Evolutionary conservation across 2,113 vertebrate genomes (phyloP), one percentile per base, ranked within the genome.

Genomic region (Halichoerus grypus): DNA sequence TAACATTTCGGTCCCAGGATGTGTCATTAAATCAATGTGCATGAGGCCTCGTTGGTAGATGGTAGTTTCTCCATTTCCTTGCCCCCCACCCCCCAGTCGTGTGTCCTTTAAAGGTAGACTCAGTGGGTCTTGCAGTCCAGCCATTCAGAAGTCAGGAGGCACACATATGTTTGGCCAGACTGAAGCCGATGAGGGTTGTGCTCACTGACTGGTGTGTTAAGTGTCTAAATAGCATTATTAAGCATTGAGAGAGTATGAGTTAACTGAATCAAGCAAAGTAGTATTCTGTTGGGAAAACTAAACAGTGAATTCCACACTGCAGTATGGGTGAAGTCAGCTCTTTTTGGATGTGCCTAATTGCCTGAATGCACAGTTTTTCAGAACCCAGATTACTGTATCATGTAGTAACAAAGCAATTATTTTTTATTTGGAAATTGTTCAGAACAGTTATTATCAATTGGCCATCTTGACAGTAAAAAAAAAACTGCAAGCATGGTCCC

Each of bases 341-440:
- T 87, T 92, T 86, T 42, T 19, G 28, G 61, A 63, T 90, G 72
- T 28, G 39, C 28, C 74, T 87, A 91, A 90, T 80, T 95, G 69
- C 77, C 57, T 80, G 21, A 92, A 80, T 21, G 4, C 46, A 31
- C 51, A 93, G 39, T 76, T 31, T 88, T 96, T 91, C 57, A 90
- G 61, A 96, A 83, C 18, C 16, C 8, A 79, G 74, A 87, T 84
- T 92, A 94, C 22, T 21, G 9, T 71, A 76, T 95, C 63, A 28
- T 77, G 49, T 33, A 69, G 74, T 94, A 93, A 96, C 36, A 87
- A 95, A 96, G 36, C 61, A 95, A 97, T 91, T 94, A 94, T 82
- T 88, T 96, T 94, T 88, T 81, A 71, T 77, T 82, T 96, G 80
- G 69, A 97, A 94, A 88, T 67, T 72, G 14, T 96, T 97, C 80